Evolutionary conservation across 1,140 invertebrate genomes (phyloP), one percentile per base, ranked within the genome.

Genomic region (Belonocnema kinseyi): DNA sequence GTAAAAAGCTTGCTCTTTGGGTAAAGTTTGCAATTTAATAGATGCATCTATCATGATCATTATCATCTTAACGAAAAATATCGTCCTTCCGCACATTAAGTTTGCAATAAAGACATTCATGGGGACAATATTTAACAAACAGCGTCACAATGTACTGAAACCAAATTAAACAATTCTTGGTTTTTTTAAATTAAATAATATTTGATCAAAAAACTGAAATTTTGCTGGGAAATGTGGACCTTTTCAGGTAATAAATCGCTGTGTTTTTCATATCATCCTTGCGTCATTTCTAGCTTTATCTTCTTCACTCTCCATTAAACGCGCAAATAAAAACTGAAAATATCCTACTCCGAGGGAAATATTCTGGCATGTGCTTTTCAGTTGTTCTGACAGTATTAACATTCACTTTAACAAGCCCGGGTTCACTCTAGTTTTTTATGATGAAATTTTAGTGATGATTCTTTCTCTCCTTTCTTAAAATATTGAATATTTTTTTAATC

Each of bases 291-390:
- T 58, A 53, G 77, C 72, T 77, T 80, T 85, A 85, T 86, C 83
- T 82, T 33, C 77, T 86, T 86, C 73, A 85, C 85, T 82, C 73
- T 74, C 78, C 85, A 83, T 86, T 86, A 82, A 85, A 77, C 82
- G 74, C 79, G 66, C 72, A 85, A 82, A 84, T 80, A 79, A 79
- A 82, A 82, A 72, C 53, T 17, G 76, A 72, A 80, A 82, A 77
- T 54, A 66, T 61, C 72, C 51, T 61, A 33, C 61, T 17, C 66
- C 40, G 66, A 61, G 77, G 72, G 71, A 70, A 58, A 46, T 19
- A 73, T 77, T 83, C 73, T 58, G 70, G 58, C 70, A 72, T 77
- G 61, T 75, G 33, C 72, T 77, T 77, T 81, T 76, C 75, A 80
- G 80, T 83, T 79, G 76, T 83, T 80, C 78, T 54, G 50, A 19